A percentile compares a stretch with the other conserved stretches of the same genome.
Evolutionary conservation across 1,140 invertebrate genomes (phyloP).

Genomic region (Chymomyza costata): DNA sequence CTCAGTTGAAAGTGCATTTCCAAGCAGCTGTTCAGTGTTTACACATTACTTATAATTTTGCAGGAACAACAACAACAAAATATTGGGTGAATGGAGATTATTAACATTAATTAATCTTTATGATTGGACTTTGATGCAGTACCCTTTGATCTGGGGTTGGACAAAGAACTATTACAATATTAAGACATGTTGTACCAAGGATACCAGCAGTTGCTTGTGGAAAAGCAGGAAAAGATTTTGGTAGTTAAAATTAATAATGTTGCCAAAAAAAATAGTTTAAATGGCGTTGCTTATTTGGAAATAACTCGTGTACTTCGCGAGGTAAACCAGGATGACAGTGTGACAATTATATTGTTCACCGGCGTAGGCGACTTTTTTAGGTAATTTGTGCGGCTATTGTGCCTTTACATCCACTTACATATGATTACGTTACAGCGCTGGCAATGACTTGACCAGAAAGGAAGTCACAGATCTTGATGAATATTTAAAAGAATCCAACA

Average conservation of each 20-base stretch:
- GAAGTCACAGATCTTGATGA: conserved; percentile 25
- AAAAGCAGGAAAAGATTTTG: conserved; percentile 50
- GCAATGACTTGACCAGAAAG: conserved; percentile 46
- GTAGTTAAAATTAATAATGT: conserved; percentile 85
- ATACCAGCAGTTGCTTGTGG: conserved; percentile 40
- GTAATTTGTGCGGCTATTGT: too few relatives aligned
- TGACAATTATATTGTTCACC: conserved; percentile 51
- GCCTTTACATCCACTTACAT: too few relatives aligned
- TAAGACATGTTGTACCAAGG: conserved; percentile 43
- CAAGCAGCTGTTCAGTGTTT: conserved; percentile 1
- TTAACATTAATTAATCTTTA: conserved; percentile 18
- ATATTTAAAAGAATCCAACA: conserved; percentile 24
- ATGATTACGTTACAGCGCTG: too few relatives aligned
- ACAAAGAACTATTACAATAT: not conserved
- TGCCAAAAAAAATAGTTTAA: conserved; percentile 87
- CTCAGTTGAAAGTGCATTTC: not conserved
- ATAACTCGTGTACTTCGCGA: conserved; percentile 34
- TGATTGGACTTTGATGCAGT: not conserved
- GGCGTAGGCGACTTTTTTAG: conserved; percentile 57
- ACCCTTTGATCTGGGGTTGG: conserved; percentile 1
- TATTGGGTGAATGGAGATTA: conserved; percentile 3
- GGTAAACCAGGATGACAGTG: conserved; percentile 45
- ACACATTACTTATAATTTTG: not conserved
- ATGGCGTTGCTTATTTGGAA: conserved; percentile 51
- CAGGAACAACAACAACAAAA: conserved; percentile 29